Conservation (phyloP, 2,113 vertebrate genomes). For the Sebastes schlegelii region DNA sequence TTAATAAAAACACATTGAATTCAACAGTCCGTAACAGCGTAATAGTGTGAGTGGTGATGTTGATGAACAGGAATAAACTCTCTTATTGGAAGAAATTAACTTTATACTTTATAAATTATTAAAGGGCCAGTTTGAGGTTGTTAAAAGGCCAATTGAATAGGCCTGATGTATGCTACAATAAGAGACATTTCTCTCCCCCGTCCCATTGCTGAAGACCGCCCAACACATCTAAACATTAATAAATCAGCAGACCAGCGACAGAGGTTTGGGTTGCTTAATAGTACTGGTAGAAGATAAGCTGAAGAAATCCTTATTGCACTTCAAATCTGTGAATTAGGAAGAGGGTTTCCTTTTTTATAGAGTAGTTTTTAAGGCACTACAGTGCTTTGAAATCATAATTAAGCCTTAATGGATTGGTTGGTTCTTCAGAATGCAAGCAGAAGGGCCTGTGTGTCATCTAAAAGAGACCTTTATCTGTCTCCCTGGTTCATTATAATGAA, state of each 20-base stretch:
- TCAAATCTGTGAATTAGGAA: neutral
- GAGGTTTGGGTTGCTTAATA: neutral
- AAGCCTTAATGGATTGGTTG: slow-evolving; percentile 6
- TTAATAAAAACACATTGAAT: no score
- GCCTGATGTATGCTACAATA: neutral
- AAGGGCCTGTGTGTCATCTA: neutral
- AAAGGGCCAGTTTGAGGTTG: no score
- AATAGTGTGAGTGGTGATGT: no score
- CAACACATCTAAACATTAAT: neutral
- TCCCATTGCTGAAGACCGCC: neutral
- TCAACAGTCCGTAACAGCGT: no score
- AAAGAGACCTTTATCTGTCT: neutral
- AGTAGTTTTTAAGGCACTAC: neutral
- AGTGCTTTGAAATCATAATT: slow-evolving; percentile 13
- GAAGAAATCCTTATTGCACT: neutral
- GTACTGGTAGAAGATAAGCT: neutral
- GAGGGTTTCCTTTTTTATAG: neutral
- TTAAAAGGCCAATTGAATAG: no score
- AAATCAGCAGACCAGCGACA: neutral
- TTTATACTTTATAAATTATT: no score
- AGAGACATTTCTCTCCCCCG: neutral
- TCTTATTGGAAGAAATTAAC: no score
- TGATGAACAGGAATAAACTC: no score
- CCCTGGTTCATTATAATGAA: slow-evolving; percentile 10
- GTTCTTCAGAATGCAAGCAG: neutral